phyloP scores from a whole-genome alignment of 2,888 invertebrate genomes.

The Drosophila putrida region DNA sequence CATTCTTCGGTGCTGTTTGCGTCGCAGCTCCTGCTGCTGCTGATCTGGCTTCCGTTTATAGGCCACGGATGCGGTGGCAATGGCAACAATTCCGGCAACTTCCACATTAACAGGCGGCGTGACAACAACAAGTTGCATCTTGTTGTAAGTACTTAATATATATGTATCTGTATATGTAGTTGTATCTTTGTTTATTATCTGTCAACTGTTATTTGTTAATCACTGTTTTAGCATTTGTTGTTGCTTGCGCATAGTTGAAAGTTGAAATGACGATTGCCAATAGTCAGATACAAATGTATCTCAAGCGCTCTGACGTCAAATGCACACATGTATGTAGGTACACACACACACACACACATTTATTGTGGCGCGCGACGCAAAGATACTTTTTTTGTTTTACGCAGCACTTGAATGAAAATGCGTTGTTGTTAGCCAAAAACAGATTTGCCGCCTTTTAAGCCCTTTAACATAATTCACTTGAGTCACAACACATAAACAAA shows the following conservation, averaged over 20 bases:
- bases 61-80: conserved; percentile 12
- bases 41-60: conserved; percentile 62
- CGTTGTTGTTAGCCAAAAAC: conserved; percentile 19
- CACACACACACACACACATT: no score
- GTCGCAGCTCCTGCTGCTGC: conserved; percentile 37
- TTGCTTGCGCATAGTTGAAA: conserved; percentile 46
- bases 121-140: conserved; percentile 38
- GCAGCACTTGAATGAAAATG: conserved; percentile 54
- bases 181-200: neutral
- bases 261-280: conserved; percentile 27
- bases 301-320: conserved; percentile 56
- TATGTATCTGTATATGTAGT: neutral
- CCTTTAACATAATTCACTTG: conserved; percentile 1
- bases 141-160: conserved; percentile 6
- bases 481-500: conserved; percentile 5
- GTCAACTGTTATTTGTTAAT: conserved; percentile 6
- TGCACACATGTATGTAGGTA: neutral
- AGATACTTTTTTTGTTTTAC: conserved; percentile 39
- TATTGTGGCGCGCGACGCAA: conserved; percentile 32
- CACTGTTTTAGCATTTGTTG: conserved; percentile 8
- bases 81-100: conserved; percentile 3
- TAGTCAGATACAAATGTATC: conserved; percentile 22
- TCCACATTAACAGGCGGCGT: conserved; percentile 1
- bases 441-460: conserved; percentile 20
- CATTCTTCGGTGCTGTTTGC: conserved; percentile 49